These are phyloP conservation scores for Hippopotamyrus pictus DNA, from an alignment of 2,797 vertebrate species.

Conservation along the genomic window DNA sequence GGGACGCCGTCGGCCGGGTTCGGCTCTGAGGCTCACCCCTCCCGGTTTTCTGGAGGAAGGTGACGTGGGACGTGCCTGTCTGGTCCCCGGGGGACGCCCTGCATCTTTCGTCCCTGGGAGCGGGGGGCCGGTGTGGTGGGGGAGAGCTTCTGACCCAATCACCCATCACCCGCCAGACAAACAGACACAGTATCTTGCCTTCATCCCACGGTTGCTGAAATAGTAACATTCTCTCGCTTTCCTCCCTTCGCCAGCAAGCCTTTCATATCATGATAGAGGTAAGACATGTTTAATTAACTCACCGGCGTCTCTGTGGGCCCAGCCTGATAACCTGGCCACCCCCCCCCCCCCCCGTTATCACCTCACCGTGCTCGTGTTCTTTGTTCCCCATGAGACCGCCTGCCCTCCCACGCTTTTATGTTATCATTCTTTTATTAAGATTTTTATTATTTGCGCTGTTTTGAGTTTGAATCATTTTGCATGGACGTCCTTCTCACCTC, in stretches of 20 bases:
- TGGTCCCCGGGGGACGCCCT: not conserved
- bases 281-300: conserved; percentile 65
- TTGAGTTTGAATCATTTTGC: conserved; percentile 2
- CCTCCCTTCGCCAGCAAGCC: conserved; percentile 82
- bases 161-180: not conserved
- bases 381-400: not conserved
- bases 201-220: conserved; percentile 56
- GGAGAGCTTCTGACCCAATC: not conserved
- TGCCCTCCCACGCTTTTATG: not conserved
- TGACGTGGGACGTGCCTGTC: not conserved
- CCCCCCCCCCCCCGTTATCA: not conserved
- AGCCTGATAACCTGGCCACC: conserved; percentile 15
- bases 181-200: conserved; percentile 41
- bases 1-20: not conserved
- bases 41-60: not conserved
- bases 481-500: not conserved
- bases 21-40: not conserved
- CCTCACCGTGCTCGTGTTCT: conserved; percentile 8
- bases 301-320: conserved; percentile 23
- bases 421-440: not conserved
- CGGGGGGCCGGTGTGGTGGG: not conserved
- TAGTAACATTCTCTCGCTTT: conserved; percentile 75
- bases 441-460: conserved; percentile 13
- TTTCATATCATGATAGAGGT: conserved; percentile 99
- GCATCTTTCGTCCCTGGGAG: not conserved